phyloP scores from a whole-genome alignment of 2,888 invertebrate species.

The Synanthedon formicaeformis region DNA sequence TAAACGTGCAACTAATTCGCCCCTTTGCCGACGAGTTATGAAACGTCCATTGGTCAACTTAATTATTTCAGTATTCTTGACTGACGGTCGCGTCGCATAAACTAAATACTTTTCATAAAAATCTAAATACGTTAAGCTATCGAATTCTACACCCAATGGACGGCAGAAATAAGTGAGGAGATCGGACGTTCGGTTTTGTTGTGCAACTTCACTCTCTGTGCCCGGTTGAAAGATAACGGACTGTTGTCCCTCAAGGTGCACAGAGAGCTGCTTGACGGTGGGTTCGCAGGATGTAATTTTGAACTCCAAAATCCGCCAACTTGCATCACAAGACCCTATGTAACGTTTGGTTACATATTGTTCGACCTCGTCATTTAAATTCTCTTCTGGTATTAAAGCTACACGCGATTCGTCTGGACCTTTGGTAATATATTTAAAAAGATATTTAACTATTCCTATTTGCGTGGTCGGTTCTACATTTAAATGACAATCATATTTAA shows the following conservation, averaged over 20 bases:
- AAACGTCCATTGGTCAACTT: neutral
- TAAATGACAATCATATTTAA: no score
- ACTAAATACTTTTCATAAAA: conserved; percentile 1
- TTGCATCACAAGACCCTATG: conserved; percentile 3
- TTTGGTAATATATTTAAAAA: no score
- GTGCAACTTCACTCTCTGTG: neutral
- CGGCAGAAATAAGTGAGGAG: neutral
- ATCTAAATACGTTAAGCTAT: conserved; percentile 5
- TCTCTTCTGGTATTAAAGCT: neutral
- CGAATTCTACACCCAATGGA: conserved; percentile 3
- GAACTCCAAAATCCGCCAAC: conserved; percentile 2
- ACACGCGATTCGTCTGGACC: no score
- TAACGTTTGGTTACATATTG: conserved; percentile 1
- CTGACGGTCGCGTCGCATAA: neutral
- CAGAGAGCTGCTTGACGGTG: conserved; percentile 1
- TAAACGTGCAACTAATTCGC: conserved; percentile 3
- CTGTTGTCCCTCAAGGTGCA: neutral
- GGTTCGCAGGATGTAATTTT: neutral
- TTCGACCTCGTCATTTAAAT: neutral
- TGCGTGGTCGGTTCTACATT: no score
- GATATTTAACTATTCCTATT: no score
- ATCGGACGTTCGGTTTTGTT: no score
- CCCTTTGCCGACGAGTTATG: neutral
- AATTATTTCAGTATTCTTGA: neutral
- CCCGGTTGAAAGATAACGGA: neutral